phyloP scores from a whole-genome alignment of 2,113 vertebrate genomes.

The Gasterosteus nipponicus region DNA sequence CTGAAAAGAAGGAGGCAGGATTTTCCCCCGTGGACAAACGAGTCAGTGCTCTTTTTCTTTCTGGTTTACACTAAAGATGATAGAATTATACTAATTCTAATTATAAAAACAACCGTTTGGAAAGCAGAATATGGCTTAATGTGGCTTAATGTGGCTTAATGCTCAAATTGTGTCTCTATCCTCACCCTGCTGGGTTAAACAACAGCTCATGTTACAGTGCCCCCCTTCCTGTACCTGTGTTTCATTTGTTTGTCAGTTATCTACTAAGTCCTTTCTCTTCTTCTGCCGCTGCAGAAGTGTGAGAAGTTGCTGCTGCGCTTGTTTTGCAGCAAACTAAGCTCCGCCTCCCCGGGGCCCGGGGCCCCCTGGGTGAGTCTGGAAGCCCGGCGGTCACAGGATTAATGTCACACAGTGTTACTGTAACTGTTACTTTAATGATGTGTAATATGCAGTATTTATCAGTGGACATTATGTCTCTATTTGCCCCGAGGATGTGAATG shows the following conservation, averaged over 20 bases:
- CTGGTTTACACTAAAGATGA: neutral
- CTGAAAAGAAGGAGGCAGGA: conserved; percentile 64
- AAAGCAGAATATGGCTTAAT: too few species aligned
- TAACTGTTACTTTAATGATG: conserved; percentile 40
- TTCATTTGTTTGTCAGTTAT: neutral
- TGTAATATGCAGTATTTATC: conserved; percentile 31
- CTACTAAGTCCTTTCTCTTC: conserved; percentile 17
- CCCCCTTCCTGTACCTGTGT: neutral
- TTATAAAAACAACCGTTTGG: too few species aligned
- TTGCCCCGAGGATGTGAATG: neutral
- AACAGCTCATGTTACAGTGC: neutral
- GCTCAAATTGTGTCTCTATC: neutral
- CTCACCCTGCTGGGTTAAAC: neutral
- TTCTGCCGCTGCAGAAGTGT: conserved; percentile 82
- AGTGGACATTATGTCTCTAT: neutral
- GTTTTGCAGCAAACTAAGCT: conserved; percentile 87
- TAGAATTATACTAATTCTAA: neutral
- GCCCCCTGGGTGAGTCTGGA: conserved; percentile 84
- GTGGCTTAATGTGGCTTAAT: neutral
- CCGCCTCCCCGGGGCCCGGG: conserved; percentile 82
- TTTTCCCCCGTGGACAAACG: conserved; percentile 82
- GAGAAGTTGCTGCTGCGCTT: conserved; percentile 88
- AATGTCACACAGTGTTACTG: conserved; percentile 52
- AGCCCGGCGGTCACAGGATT: conserved; percentile 35
- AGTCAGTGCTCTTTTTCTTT: conserved; percentile 66